Conservation (phyloP, 2,888 invertebrate species). For the Caenorhabditis sp. region DNA sequence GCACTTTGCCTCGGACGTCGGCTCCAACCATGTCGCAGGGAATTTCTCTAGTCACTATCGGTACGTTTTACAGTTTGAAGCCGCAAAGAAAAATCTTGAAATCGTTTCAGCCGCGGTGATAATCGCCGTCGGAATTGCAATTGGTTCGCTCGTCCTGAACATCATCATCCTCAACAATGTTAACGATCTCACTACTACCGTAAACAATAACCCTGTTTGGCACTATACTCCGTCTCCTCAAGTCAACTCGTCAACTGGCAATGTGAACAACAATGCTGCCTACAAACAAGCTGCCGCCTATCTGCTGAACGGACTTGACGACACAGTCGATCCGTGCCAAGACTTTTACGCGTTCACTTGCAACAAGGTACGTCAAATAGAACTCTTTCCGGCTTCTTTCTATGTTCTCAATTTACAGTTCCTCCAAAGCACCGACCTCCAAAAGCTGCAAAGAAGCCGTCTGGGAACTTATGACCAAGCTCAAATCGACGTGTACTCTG, state of each 20-base stretch:
- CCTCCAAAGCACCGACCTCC: slow-evolving; percentile 54
- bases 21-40: slow-evolving; percentile 48
- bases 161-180: slow-evolving; percentile 66
- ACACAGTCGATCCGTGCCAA: slow-evolving; percentile 70
- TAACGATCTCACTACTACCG: slow-evolving; percentile 48
- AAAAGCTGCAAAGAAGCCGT: slow-evolving; percentile 28
- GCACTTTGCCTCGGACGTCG: slow-evolving; percentile 41
- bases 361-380: slow-evolving; percentile 41
- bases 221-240: slow-evolving; percentile 53
- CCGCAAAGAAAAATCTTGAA: neutral
- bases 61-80: slow-evolving; percentile 15
- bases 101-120: slow-evolving; percentile 55
- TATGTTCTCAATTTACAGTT: slow-evolving; percentile 35
- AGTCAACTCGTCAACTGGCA: slow-evolving; percentile 38
- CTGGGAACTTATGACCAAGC: slow-evolving; percentile 73
- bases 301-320: slow-evolving; percentile 71
- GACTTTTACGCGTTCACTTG: slow-evolving; percentile 72
- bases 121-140: slow-evolving; percentile 59
- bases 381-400: neutral
- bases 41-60: slow-evolving; percentile 27
- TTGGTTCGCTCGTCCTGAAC: slow-evolving; percentile 67
- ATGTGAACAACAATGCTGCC: slow-evolving; percentile 14
- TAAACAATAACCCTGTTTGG: slow-evolving; percentile 47
- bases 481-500: slow-evolving; percentile 68
- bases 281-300: slow-evolving; percentile 45